Conservation (phyloP, 2,888 invertebrate genomes). For the Eristalis tenax region DNA sequence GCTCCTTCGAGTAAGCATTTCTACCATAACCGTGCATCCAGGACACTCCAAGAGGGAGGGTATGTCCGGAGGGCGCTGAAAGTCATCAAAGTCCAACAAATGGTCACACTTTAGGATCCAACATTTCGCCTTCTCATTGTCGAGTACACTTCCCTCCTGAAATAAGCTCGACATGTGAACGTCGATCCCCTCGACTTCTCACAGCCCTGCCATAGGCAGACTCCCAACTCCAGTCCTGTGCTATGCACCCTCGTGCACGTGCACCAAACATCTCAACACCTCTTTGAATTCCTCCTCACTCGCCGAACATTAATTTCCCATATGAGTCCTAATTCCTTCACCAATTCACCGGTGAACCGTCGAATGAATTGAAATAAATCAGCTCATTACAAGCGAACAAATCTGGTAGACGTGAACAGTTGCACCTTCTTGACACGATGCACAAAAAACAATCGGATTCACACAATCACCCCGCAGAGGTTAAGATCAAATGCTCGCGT, state of each 20-base stretch:
- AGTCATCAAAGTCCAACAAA: no score
- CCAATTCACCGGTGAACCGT: conserved; percentile 26
- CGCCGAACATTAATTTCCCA: conserved; percentile 8
- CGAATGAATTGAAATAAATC: conserved; percentile 67
- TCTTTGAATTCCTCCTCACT: background rate
- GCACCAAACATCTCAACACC: background rate
- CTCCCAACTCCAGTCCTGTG: background rate
- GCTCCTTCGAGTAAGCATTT: no score
- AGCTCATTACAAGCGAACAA: conserved; percentile 71
- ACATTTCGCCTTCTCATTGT: no score
- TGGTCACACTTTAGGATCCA: no score
- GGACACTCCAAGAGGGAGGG: no score
- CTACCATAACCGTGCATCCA: no score
- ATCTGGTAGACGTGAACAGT: conserved; percentile 71
- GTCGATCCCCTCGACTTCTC: no score
- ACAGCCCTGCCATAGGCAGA: no score
- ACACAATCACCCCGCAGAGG: conserved; percentile 70
- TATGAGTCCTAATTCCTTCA: conserved; percentile 54
- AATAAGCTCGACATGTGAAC: no score
- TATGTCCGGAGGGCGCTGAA: no score
- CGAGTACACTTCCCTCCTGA: no score
- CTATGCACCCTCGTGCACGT: background rate
- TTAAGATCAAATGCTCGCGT: conserved; percentile 67
- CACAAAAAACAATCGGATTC: conserved; percentile 70
- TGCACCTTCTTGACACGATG: conserved; percentile 71